phyloP scores from a whole-genome alignment of 2,113 vertebrate genomes.

The Corythoichthys intestinalis region DNA sequence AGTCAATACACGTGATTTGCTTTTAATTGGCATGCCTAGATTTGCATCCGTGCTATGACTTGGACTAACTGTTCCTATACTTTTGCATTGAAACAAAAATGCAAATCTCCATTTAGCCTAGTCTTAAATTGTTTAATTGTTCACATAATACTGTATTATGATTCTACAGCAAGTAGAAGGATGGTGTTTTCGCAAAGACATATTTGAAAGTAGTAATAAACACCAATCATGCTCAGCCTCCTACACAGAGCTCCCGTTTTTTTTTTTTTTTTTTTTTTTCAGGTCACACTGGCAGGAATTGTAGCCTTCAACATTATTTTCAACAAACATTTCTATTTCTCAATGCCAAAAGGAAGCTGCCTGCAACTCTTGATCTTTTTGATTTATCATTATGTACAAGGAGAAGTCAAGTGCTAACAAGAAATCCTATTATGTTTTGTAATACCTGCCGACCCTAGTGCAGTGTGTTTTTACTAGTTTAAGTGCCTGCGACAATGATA shows the following conservation, averaged over 20 bases:
- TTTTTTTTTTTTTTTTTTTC: neutral
- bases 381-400: neutral
- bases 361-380: neutral
- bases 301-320: neutral
- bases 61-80: neutral
- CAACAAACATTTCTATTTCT: neutral
- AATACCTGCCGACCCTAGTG: neutral
- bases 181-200: conserved; percentile 28
- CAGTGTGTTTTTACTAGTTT: neutral
- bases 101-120: conserved; percentile 46
- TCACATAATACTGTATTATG: conserved; percentile 33
- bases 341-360: neutral
- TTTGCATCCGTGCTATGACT: neutral
- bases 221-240: conserved; percentile 33
- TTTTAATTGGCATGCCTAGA: no score
- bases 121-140: conserved; percentile 47
- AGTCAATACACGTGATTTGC: no score
- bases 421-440: neutral
- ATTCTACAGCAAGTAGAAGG: conserved; percentile 45
- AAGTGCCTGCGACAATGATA: no score
- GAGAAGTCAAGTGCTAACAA: conserved; percentile 1
- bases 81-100: conserved; percentile 15
- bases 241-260: conserved; percentile 7
- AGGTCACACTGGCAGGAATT: neutral
- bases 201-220: conserved; percentile 40